Evolutionary conservation across 1,140 invertebrate genomes (phyloP).

Genomic region (Probaryconus sp.): DNA sequence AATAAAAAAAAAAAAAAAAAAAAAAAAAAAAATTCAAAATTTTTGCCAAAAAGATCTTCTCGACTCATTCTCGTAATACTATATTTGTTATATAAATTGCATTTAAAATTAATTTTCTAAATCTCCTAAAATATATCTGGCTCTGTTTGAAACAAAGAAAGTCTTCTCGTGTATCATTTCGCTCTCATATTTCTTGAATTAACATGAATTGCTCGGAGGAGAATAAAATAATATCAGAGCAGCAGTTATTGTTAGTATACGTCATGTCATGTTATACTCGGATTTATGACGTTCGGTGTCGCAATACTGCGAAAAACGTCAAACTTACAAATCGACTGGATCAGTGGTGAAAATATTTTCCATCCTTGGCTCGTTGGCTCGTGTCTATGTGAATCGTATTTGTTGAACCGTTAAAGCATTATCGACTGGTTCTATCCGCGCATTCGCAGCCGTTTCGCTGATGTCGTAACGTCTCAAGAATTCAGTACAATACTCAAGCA

Average conservation of each 20-base stretch:
- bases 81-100: too few relatives aligned
- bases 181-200: too few relatives aligned
- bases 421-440: slow-evolving; percentile 54
- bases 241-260: slow-evolving; percentile 5
- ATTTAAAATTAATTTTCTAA: too few relatives aligned
- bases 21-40: too few relatives aligned
- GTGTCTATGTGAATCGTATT: slow-evolving; percentile 55
- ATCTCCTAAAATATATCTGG: too few relatives aligned
- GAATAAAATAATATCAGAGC: too few relatives aligned
- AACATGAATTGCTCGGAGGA: too few relatives aligned
- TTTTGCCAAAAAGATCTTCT: too few relatives aligned
- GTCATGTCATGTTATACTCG: slow-evolving; percentile 1
- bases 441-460: slow-evolving; percentile 44
- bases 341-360: slow-evolving; percentile 54
- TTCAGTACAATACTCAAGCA: slow-evolving; percentile 41
- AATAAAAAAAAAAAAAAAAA: too few relatives aligned
- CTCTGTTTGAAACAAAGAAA: too few relatives aligned
- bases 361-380: slow-evolving; percentile 38
- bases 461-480: slow-evolving; percentile 59
- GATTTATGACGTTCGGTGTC: too few relatives aligned
- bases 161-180: slow-evolving; percentile 27
- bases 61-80: too few relatives aligned
- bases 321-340: slow-evolving; percentile 41
- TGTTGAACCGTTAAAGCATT: slow-evolving; percentile 60
- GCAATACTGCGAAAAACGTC: slow-evolving; percentile 39